Conservation (phyloP, 2,797 vertebrate genomes). For the Sciurus carolinensis region DNA sequence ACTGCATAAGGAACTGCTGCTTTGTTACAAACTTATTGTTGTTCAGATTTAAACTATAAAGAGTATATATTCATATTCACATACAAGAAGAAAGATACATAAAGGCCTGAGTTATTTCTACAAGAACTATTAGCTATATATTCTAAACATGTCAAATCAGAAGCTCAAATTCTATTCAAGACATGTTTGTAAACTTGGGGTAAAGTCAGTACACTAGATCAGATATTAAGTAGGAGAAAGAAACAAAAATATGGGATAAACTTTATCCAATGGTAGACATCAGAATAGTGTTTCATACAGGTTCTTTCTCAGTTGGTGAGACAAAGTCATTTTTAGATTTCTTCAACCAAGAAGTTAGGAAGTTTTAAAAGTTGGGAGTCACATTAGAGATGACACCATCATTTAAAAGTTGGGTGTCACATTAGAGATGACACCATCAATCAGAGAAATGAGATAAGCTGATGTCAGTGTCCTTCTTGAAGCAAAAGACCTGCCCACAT, state of each 20-base stretch:
- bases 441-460: neutral
- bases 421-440: neutral
- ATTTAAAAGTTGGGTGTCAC: neutral
- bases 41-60: neutral
- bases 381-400: neutral
- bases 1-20: neutral
- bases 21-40: conserved; percentile 5
- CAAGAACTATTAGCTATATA: conserved; percentile 28
- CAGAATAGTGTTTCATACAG: neutral
- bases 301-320: neutral
- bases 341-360: conserved; percentile 37
- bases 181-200: conserved; percentile 42
- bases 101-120: conserved; percentile 11
- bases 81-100: neutral
- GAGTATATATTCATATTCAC: neutral
- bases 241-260: conserved; percentile 58
- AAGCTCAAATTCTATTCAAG: conserved; percentile 49
- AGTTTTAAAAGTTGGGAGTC: neutral
- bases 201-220: conserved; percentile 6
- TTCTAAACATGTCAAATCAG: conserved; percentile 27
- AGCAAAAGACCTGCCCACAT: neutral
- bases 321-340: conserved; percentile 20
- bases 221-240: neutral
- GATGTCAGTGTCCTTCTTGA: neutral
- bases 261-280: neutral